Conservation (phyloP, 2,797 vertebrate species). For the Poecilia wingei region DNA sequence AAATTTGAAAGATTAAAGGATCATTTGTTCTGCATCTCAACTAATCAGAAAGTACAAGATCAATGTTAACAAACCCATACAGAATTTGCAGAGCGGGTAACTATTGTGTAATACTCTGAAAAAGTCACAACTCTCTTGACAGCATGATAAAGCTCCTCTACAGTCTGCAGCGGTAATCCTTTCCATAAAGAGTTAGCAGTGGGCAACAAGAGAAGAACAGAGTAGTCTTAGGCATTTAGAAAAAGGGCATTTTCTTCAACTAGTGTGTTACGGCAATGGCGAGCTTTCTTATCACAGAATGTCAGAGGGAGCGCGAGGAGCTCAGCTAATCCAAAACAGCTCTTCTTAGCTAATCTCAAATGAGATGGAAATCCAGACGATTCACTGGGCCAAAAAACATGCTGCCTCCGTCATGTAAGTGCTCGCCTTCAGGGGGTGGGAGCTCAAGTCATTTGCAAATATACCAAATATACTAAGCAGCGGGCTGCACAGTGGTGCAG, state of each 20-base stretch:
- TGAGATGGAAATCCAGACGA: constrained; percentile 79
- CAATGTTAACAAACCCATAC: constrained; percentile 23
- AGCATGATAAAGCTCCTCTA: constrained; percentile 54
- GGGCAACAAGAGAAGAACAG: constrained; percentile 63
- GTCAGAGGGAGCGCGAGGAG: constrained; percentile 69
- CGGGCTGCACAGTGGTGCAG: not conserved
- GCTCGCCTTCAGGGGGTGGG: constrained; percentile 37
- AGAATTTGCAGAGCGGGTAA: constrained; percentile 29
- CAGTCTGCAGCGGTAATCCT: constrained; percentile 63
- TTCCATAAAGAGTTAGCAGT: constrained; percentile 63
- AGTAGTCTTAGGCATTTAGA: constrained; percentile 69
- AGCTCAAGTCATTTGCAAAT: constrained; percentile 55
- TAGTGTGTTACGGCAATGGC: constrained; percentile 66
- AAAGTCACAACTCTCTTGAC: constrained; percentile 55
- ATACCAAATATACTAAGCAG: constrained; percentile 29
- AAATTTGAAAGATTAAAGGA: constrained; percentile 6
- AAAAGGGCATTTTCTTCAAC: constrained; percentile 71
- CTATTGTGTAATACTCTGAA: constrained; percentile 49
- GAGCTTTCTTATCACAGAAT: constrained; percentile 74
- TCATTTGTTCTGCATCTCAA: constrained; percentile 1
- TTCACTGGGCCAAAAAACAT: constrained; percentile 64
- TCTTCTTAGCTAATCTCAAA: constrained; percentile 78
- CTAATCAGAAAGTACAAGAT: constrained; percentile 15
- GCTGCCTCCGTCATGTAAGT: constrained; percentile 52
- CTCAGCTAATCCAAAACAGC: constrained; percentile 76